Evolutionary conservation across 2,113 vertebrate genomes (phyloP).

Genomic region (Synodontis membranacea): DNA sequence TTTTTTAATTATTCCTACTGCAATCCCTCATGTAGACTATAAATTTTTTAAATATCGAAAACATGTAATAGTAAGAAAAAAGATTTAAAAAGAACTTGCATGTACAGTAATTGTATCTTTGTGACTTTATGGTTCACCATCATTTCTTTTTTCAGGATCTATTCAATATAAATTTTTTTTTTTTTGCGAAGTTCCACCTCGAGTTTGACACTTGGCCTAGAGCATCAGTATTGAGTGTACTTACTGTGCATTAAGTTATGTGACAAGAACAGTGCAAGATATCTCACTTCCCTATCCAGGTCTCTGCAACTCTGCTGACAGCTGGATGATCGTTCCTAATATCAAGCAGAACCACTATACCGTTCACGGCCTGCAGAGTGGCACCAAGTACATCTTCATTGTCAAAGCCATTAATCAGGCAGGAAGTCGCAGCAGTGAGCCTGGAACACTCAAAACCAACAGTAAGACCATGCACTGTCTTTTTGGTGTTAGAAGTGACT

Average conservation of each 20-base stretch:
- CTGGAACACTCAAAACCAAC: slow-evolving; percentile 95
- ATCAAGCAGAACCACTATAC: slow-evolving; percentile 99
- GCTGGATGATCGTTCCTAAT: slow-evolving; percentile 99
- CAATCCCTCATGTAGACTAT: not conserved
- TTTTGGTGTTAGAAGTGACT: not conserved
- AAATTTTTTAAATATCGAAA: not conserved
- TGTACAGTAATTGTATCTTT: not conserved
- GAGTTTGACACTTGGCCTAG: not conserved
- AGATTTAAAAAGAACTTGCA: not conserved
- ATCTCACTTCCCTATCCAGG: slow-evolving; percentile 69
- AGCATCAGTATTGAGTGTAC: not conserved
- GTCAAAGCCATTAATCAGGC: slow-evolving; percentile 99
- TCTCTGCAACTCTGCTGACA: slow-evolving; percentile 97
- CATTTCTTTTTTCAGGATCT: not conserved
- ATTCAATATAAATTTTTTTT: not conserved
- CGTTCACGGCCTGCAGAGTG: slow-evolving; percentile 93
- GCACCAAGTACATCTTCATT: slow-evolving; percentile 95
- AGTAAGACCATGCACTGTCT: slow-evolving; percentile 74
- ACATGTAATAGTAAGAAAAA: not conserved
- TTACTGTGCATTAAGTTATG: not conserved
- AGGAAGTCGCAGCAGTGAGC: slow-evolving; percentile 91
- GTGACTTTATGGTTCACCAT: not conserved
- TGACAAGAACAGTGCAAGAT: not conserved
- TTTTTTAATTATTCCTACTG: not conserved
- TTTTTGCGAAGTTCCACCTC: not conserved